These are phyloP conservation scores for Archivesica marissinica DNA, from an alignment of 1,140 invertebrate species.

Conservation along the genomic window DNA sequence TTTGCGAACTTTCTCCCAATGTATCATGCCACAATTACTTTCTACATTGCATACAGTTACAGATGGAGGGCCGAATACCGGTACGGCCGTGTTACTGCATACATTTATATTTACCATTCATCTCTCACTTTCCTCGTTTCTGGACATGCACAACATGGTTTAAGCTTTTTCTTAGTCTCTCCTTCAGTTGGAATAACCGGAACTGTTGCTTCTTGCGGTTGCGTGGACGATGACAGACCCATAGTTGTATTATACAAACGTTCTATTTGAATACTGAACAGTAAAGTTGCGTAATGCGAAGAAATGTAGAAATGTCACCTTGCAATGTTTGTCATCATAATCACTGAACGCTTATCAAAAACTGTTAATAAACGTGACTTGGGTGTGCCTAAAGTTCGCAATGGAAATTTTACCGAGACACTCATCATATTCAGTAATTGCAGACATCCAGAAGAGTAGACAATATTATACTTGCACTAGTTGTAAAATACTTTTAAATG, in stretches of 20 bases:
- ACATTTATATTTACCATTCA: constrained; percentile 90
- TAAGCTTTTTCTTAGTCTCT: constrained; percentile 85
- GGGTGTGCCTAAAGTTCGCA: too few species aligned
- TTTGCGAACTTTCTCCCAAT: too few species aligned
- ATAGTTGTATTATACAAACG: background rate
- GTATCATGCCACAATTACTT: too few species aligned
- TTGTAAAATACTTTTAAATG: too few species aligned
- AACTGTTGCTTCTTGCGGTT: background rate
- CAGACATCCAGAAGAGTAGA: too few species aligned
- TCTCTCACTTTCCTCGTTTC: constrained; percentile 97
- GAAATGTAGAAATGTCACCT: background rate
- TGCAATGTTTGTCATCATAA: constrained; percentile 11
- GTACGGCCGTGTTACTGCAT: too few species aligned
- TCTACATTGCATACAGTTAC: too few species aligned
- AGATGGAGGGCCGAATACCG: too few species aligned
- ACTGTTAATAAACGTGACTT: too few species aligned
- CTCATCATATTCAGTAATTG: too few species aligned
- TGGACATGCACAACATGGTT: constrained; percentile 98
- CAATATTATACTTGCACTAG: too few species aligned
- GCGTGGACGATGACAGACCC: constrained; percentile 18
- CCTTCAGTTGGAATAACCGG: background rate
- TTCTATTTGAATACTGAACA: background rate
- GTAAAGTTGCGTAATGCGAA: constrained; percentile 18
- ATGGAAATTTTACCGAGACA: too few species aligned
- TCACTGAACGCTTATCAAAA: constrained; percentile 5